These are phyloP conservation scores for Rhingia campestris DNA, from an alignment of 2,888 invertebrate genomes.

Conservation along the genomic window DNA sequence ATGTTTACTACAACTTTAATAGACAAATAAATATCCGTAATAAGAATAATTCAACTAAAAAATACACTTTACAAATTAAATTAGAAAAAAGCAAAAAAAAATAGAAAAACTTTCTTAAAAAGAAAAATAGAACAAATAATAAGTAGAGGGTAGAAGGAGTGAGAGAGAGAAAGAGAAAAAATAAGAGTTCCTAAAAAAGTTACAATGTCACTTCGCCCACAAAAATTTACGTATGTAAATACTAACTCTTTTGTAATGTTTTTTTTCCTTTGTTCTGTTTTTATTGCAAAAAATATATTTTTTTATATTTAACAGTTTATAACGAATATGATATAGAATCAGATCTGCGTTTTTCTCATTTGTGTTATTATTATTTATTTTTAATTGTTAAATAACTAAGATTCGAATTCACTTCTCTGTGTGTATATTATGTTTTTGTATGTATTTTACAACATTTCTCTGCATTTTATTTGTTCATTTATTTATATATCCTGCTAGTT, in stretches of 20 bases:
- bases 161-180: slow-evolving; percentile 9
- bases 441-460: slow-evolving; percentile 67
- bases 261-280: slow-evolving; percentile 19
- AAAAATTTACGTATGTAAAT: slow-evolving; percentile 23
- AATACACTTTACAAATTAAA: slow-evolving; percentile 65
- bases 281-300: slow-evolving; percentile 72
- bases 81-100: slow-evolving; percentile 38
- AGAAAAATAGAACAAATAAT: slow-evolving; percentile 33
- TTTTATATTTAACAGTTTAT: slow-evolving; percentile 63
- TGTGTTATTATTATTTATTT: slow-evolving; percentile 23
- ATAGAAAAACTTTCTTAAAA: slow-evolving; percentile 27
- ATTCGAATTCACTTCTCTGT: slow-evolving; percentile 67
- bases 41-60: slow-evolving; percentile 68
- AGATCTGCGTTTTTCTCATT: slow-evolving; percentile 27
- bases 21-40: slow-evolving; percentile 70
- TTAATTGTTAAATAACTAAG: slow-evolving; percentile 62
- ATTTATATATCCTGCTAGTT: slow-evolving; percentile 48
- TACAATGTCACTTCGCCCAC: slow-evolving; percentile 65
- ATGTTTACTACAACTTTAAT: slow-evolving; percentile 61
- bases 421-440: slow-evolving; percentile 35
- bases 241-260: slow-evolving; percentile 32
- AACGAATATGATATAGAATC: slow-evolving; percentile 67
- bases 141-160: slow-evolving; percentile 29
- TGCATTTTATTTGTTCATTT: slow-evolving; percentile 47
- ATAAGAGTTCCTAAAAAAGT: slow-evolving; percentile 19